Base-by-base conservation (phyloP, 53 echinoderm and acorn worm genomes). In the Actinopyga echinites region DNA sequence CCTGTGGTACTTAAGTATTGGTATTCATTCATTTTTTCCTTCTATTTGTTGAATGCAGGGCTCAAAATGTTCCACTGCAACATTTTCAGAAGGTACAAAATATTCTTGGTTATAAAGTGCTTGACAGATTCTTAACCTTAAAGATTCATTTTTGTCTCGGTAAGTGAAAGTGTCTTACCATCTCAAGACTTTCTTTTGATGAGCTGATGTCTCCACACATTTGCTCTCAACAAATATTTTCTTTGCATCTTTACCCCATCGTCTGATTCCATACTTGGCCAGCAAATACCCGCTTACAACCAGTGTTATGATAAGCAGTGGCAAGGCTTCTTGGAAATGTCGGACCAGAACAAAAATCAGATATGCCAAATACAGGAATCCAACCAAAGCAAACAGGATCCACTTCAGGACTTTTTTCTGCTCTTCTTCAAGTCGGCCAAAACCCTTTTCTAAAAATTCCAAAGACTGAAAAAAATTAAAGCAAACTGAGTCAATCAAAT, bases 281-380 rank as follows among this genome's bases (percentile, higher is more conserved):
- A 80, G 7, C 9, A 30, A 38, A 52, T 59, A 83, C 30, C 53
- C 57, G 21, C 65, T 77, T 12, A 77, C 88, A 42, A 94, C 26
- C 5, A 87, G 32, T 65, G 94, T 92, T 36, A 97, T 20, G 73
- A 97, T 84, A 69, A 97, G 84, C 32, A 97, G 84, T 5, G 90
- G 89, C 38, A 86, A 32, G 34, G 97, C 94, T 20, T 83, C 82
- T 23, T 93, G 57, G 74, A 93, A 92, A 49, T 96, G 85, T 35
- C 77, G 69, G 40, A 56, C 83, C 56, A 93, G 33, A 56, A 87
- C 89, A 55, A 13, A 84, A 61, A 95, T 91, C 66, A 95, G 79
- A 57, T 93, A 95, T 24, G 81, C 87, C 13, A 82, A 26, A 66
- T 79, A 95, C 34, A 91, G 67, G 17, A 88, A 67, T 49, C 78